Conservation (phyloP, 2,797 vertebrate species). For the Jordanella pulchra region DNA sequence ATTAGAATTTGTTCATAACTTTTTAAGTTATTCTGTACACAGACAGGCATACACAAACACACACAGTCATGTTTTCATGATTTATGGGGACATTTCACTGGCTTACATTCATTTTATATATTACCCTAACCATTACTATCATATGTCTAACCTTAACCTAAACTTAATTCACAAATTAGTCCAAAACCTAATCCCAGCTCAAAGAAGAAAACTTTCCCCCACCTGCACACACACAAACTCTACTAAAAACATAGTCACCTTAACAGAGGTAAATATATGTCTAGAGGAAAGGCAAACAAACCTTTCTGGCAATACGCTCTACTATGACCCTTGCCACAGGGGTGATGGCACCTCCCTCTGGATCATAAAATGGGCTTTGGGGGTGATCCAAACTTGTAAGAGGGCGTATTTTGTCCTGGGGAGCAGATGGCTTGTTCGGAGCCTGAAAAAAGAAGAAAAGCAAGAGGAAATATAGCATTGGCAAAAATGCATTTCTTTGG, state of each 20-base stretch:
- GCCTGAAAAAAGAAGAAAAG: slow-evolving; percentile 78
- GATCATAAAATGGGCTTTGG: slow-evolving; percentile 97
- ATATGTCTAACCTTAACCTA: no score
- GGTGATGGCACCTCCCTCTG: slow-evolving; percentile 94
- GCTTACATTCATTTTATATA: no score
- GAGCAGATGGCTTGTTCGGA: slow-evolving; percentile 88
- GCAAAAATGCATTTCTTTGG: slow-evolving; percentile 19
- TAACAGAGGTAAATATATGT: background rate
- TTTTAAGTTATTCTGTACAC: no score
- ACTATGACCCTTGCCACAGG: slow-evolving; percentile 92
- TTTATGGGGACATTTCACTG: no score
- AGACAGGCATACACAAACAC: no score
- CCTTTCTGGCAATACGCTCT: slow-evolving; percentile 97
- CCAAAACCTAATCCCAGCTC: no score
- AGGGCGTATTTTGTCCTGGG: slow-evolving; percentile 96
- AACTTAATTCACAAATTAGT: no score
- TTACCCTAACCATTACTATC: no score
- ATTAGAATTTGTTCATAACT: no score
- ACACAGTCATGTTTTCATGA: no score
- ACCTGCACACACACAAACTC: background rate
- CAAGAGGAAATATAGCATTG: background rate
- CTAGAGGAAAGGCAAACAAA: slow-evolving; percentile 54
- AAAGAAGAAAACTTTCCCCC: no score
- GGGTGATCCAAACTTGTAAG: slow-evolving; percentile 96
- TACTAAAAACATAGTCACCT: no score